Evolutionary conservation across 2,797 vertebrate genomes (phyloP).

Genomic region (Simalia tracyae): DNA sequence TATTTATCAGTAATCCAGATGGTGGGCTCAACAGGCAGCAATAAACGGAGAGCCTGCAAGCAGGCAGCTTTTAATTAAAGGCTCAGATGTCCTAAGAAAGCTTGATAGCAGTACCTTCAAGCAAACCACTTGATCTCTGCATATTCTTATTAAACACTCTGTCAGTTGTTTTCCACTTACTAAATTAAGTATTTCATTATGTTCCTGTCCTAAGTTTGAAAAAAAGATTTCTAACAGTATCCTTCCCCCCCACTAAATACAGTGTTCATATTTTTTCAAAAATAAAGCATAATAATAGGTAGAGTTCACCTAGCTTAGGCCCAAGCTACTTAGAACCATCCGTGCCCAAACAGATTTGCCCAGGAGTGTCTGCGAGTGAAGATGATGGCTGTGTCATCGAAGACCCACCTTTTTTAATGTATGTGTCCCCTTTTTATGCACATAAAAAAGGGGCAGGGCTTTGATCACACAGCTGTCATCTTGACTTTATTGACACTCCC

Average conservation of each 20-base stretch:
- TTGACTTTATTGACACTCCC: not conserved
- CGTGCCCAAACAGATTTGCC: not conserved
- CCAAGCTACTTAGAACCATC: not conserved
- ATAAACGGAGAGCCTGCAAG: not conserved
- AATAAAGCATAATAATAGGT: not conserved
- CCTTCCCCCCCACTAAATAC: not conserved
- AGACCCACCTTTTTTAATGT: not conserved
- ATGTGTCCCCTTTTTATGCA: not conserved
- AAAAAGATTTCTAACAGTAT: not conserved
- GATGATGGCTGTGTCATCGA: not conserved
- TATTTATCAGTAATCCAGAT: not conserved
- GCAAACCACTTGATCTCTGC: not conserved
- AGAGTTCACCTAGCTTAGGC: not conserved
- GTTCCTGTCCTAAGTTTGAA: not conserved
- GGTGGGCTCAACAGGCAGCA: not conserved
- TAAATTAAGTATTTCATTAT: not conserved
- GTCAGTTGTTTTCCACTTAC: not conserved
- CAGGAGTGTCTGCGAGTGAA: not conserved
- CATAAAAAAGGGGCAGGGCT: not conserved
- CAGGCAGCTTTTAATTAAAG: not conserved
- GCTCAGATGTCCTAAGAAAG: not conserved
- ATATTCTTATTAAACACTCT: not conserved
- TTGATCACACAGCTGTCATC: not conserved
- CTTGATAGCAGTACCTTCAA: not conserved
- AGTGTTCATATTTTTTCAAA: not conserved